Base-by-base conservation (phyloP, 2,113 vertebrate species). In the Urocitellus parryii region DNA sequence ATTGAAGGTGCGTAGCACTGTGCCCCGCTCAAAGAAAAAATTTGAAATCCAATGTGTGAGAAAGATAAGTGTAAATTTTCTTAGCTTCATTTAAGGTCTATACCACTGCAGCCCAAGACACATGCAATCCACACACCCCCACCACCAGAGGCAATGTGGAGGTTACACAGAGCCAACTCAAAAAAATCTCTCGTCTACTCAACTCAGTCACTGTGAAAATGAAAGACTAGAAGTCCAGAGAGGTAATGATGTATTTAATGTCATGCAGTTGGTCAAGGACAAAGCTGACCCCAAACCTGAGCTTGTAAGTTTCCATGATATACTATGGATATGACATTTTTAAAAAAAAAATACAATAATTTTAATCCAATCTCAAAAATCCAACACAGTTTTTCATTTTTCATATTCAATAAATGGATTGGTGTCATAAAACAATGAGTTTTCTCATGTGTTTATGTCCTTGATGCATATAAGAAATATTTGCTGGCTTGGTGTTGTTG, bases 301-400 rank as follows among this genome's bases (percentile, higher is more conserved):
- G 29, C 16, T 85, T 80, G 14, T 73, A 73, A 48, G 11, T 78
- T 72, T 68, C 42, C 9, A 42, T 2, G 2, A 87, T 24, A 4
- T 29, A 80, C 37, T 56, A 34, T 10, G 42, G n/a, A 27, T n/a
- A 39, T 37, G 29, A 68, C 4, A 65, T 6, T n/a, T 51, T 37
- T 20, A 34, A 12, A 24, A 34, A 12, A 24, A 22, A 58, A 58
- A 63, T 11, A 27, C 1, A 65, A 58, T 85, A 68, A 39, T 32
- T 81, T 81, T n/a, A 74, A 70, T 29, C 20, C 14, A 74, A 58
- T 96, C 39, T 80, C 82, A 67, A 79, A 78, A 84, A 94, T 16
- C 18, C 78, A 95, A 58, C 9, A 81, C 17, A 1, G 86, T 73
- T 29, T 95, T 85, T 63, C 67, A 56, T 84, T 72, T 92, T 32